Evolutionary conservation across 2,888 invertebrate genomes (phyloP).

Genomic region (Conops quadrifasciatus): DNA sequence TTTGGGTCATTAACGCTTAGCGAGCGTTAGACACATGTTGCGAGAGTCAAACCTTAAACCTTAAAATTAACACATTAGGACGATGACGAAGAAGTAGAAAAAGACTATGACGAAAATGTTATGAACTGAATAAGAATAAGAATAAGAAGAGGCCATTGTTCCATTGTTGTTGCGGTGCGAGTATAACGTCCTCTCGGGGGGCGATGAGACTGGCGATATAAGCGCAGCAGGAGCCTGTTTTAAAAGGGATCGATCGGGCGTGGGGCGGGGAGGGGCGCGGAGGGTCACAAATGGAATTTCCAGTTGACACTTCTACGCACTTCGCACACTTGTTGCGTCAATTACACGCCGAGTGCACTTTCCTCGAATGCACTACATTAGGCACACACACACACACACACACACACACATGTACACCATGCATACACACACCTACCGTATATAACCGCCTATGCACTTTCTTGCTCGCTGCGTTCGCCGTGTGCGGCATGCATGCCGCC

Average conservation of each 20-base stretch:
- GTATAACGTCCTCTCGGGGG: too few species aligned
- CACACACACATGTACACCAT: slow-evolving; percentile 22
- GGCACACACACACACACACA: slow-evolving; percentile 14
- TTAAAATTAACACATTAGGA: too few species aligned
- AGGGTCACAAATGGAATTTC: slow-evolving; percentile 21
- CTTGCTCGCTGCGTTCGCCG: slow-evolving; percentile 6
- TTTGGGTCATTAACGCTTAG: too few species aligned
- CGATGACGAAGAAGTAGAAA: too few species aligned
- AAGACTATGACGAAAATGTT: too few species aligned
- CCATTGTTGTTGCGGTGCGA: too few species aligned
- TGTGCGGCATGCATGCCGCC: slow-evolving; percentile 19
- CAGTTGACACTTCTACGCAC: slow-evolving; percentile 30
- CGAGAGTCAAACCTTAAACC: neutral
- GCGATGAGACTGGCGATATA: too few species aligned
- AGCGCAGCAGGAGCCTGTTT: neutral
- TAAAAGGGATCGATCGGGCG: neutral
- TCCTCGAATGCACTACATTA: slow-evolving; percentile 32
- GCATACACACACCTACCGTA: neutral
- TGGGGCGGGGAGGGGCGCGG: neutral
- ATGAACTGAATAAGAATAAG: too few species aligned
- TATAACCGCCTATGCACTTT: neutral
- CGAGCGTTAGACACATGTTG: too few species aligned
- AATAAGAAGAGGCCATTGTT: too few species aligned
- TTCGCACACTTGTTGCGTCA: slow-evolving; percentile 21
- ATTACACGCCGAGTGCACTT: slow-evolving; percentile 27